Evolutionary conservation across 2,797 vertebrate genomes (phyloP).

Genomic region (Phalloptychus januarius): DNA sequence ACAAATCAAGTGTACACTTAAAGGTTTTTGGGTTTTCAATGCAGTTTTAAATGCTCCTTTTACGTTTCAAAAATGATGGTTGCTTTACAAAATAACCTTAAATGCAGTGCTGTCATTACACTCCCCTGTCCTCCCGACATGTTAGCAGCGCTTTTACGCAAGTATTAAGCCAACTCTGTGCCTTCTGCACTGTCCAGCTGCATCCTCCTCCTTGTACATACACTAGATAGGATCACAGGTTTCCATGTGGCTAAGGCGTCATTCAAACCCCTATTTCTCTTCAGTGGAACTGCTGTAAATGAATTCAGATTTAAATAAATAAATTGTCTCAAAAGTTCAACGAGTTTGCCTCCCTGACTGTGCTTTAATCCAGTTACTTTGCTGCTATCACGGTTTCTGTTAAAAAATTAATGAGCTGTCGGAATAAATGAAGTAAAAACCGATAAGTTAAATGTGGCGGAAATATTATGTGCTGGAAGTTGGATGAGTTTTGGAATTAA

Average conservation of each 20-base stretch:
- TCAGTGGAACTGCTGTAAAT: conserved; percentile 76
- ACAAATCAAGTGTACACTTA: conserved; percentile 35
- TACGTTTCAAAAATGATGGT: conserved; percentile 12
- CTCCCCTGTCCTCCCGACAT: conserved; percentile 27
- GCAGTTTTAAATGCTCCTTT: conserved; percentile 23
- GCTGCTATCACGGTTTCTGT: neutral
- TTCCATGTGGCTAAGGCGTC: conserved; percentile 61
- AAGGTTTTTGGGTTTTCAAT: conserved; percentile 17
- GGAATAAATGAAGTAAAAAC: neutral
- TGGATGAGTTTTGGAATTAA: conserved; percentile 5
- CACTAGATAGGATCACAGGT: conserved; percentile 66
- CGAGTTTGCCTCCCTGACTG: neutral
- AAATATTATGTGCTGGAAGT: neutral
- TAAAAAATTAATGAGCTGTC: conserved; percentile 12
- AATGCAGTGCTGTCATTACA: conserved; percentile 15
- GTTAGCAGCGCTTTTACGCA: conserved; percentile 64
- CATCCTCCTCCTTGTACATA: conserved; percentile 71
- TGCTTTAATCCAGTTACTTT: neutral
- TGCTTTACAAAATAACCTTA: conserved; percentile 4
- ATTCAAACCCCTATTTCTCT: conserved; percentile 47
- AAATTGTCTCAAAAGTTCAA: conserved; percentile 67
- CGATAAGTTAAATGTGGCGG: neutral
- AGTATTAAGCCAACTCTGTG: conserved; percentile 76
- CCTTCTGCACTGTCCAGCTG: conserved; percentile 79
- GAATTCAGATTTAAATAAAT: conserved; percentile 74